Base-by-base conservation (phyloP, 2,113 vertebrate species). In the Phylloscopus trochilus region DNA sequence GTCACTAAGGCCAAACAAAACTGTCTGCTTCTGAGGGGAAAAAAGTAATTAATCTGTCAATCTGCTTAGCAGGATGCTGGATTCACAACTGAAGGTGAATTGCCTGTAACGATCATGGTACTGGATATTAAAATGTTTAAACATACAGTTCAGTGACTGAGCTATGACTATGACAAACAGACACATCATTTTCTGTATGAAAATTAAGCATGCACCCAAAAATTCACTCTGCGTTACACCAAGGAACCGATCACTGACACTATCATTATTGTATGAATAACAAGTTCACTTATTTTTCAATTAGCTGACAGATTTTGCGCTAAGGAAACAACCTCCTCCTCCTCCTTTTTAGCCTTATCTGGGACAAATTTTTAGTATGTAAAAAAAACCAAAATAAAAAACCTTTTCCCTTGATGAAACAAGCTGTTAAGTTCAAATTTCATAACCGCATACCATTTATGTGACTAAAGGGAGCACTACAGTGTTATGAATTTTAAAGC, bases 21-120 rank as follows among this genome's bases (percentile, higher is more conserved):
- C 60, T 84, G 91, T 86, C 90, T 62, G 31, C 63, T 96, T 95
- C 89, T 97, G 83, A 87, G 10, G 72, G 64, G 60, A 78, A 94
- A 86, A 64, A 82, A 64, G 96, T 97, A 97, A 92, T 96, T 95
- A 94, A 96, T 95, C 87, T 95, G 94, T 96, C 89, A 97, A 69
- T 83, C 93, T 83, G 69, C 89, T 96, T 77, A 96, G 93, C 30
- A 68, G 62, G 88, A 96, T 76, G 87, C 76, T 91, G 93, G 93
- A 91, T 39, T 92, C 95, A 79, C 67, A 96, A 95, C 76, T 91
- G 94, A 77, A 93, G 81, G 87, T 81, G 87, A 95, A 83, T 91
- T 92, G 91, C 53, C 83, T 96, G 72, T 92, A 82, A 92, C 91
- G 58, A 95, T 92, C 88, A 91, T 7, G 22, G 92, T 60, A 82